A percentile compares a stretch with the other conserved stretches of the same genome.
Evolutionary conservation across 2,888 invertebrate species (phyloP).

Genomic region (Colostygia pectinataria): DNA sequence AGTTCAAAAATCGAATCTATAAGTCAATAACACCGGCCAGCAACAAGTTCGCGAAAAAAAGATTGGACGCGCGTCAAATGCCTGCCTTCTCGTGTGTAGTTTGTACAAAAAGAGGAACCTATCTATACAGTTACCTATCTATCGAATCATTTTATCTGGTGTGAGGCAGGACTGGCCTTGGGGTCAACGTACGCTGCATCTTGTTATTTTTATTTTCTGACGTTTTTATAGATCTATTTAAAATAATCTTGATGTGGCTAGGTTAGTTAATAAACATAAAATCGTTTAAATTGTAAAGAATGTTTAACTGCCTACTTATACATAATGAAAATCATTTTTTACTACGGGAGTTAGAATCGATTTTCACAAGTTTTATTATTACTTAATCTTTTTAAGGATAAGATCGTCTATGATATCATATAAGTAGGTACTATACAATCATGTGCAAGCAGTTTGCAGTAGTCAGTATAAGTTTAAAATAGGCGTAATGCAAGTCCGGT

Average conservation of each 20-base stretch:
- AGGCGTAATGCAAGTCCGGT: constrained; percentile 7
- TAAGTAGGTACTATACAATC: too few relatives aligned
- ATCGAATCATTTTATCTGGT: constrained; percentile 75
- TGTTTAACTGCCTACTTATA: too few relatives aligned
- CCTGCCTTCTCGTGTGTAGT: constrained; percentile 61
- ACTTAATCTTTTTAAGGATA: too few relatives aligned
- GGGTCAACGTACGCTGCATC: constrained; percentile 60
- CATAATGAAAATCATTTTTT: too few relatives aligned
- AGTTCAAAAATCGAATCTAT: not conserved
- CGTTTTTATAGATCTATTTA: constrained; percentile 34
- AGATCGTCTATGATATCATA: too few relatives aligned
- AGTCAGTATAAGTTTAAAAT: too few relatives aligned
- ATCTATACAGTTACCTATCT: constrained; percentile 78
- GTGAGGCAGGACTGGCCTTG: constrained; percentile 61
- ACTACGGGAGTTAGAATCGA: too few relatives aligned
- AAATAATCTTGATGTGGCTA: constrained; percentile 35
- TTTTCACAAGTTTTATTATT: too few relatives aligned
- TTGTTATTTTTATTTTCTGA: constrained; percentile 54
- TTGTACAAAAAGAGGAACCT: constrained; percentile 62
- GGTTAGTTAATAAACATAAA: constrained; percentile 9
- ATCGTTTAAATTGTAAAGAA: too few relatives aligned
- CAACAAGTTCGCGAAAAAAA: constrained; percentile 31
- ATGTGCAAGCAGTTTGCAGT: too few relatives aligned
- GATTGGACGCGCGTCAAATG: constrained; percentile 61
- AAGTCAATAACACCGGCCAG: constrained; percentile 17